These are phyloP conservation scores for Lomographa bimaculata DNA, from an alignment of 2,888 invertebrate species.

Conservation along the genomic window DNA sequence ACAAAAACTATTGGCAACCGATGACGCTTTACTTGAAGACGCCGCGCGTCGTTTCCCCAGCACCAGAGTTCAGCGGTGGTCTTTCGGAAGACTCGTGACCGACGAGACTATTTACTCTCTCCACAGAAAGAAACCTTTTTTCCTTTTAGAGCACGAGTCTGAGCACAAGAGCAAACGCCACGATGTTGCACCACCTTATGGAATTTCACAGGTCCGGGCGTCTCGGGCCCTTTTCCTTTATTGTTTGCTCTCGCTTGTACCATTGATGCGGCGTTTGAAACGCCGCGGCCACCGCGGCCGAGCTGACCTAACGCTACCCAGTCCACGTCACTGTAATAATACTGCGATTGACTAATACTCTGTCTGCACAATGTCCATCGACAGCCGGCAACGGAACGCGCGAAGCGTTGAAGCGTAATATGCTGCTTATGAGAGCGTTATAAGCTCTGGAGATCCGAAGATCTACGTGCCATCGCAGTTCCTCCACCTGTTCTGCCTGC, in stretches of 20 bases:
- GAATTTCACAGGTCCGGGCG: conserved; percentile 80
- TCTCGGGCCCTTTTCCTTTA: conserved; percentile 67
- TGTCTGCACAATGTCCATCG: conserved; percentile 79
- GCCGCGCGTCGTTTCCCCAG: conserved; percentile 33
- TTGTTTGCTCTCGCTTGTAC: conserved; percentile 79
- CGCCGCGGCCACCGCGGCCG: conserved; percentile 70
- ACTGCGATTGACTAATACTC: conserved; percentile 84
- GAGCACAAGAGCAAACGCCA: conserved; percentile 78
- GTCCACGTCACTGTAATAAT: conserved; percentile 83
- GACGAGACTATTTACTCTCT: conserved; percentile 74
- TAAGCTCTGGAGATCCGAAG: no score
- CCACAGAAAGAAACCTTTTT: conserved; percentile 79
- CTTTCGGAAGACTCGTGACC: conserved; percentile 75
- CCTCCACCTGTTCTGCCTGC: conserved; percentile 72
- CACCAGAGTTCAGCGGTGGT: conserved; percentile 71
- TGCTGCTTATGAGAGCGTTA: conserved; percentile 61
- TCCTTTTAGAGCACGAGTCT: conserved; percentile 79
- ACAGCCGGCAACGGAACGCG: conserved; percentile 81
- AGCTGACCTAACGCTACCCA: conserved; percentile 78
- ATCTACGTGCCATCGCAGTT: conserved; percentile 78
- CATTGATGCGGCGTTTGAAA: conserved; percentile 74
- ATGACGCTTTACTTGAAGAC: conserved; percentile 22
- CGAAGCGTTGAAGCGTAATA: conserved; percentile 79
- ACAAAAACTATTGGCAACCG: conserved; percentile 28
- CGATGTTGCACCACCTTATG: conserved; percentile 78